Conservation (phyloP, 2,113 vertebrate species). For the Dicaeum eximium region DNA sequence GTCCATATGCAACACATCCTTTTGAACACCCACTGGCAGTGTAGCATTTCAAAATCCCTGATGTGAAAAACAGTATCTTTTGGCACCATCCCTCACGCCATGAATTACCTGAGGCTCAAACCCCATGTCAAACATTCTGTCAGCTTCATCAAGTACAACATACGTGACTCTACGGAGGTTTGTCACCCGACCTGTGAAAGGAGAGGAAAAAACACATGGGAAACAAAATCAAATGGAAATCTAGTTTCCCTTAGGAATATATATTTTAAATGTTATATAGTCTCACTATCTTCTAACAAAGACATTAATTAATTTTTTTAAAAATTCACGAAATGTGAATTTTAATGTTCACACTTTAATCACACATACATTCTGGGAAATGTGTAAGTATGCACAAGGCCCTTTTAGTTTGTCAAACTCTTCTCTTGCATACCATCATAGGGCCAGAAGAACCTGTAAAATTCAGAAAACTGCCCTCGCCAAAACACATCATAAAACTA, state of each 20-base stretch:
- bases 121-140: conserved; percentile 99
- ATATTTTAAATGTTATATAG: conserved; percentile 54
- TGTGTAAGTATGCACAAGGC: conserved; percentile 73
- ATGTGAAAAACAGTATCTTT: background rate
- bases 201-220: conserved; percentile 69
- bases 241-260: conserved; percentile 59
- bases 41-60: background rate
- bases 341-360: conserved; percentile 68
- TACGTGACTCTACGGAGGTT: conserved; percentile 94
- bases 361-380: conserved; percentile 69
- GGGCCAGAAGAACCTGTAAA: conserved; percentile 94
- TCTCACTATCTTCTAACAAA: conserved; percentile 67
- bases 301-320: conserved; percentile 36
- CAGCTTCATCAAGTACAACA: conserved; percentile 95
- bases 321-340: conserved; percentile 67
- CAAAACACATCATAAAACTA: conserved; percentile 97
- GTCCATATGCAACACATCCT: background rate
- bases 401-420: conserved; percentile 79
- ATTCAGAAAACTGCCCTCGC: conserved; percentile 94
- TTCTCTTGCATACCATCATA: conserved; percentile 96
- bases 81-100: background rate
- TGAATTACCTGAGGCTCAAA: conserved; percentile 93
- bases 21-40: background rate
- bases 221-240: conserved; percentile 67
- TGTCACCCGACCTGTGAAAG: conserved; percentile 89